These are phyloP conservation scores for Telmatherina bonti DNA, from an alignment of 2,797 vertebrate genomes.

Conservation along the genomic window DNA sequence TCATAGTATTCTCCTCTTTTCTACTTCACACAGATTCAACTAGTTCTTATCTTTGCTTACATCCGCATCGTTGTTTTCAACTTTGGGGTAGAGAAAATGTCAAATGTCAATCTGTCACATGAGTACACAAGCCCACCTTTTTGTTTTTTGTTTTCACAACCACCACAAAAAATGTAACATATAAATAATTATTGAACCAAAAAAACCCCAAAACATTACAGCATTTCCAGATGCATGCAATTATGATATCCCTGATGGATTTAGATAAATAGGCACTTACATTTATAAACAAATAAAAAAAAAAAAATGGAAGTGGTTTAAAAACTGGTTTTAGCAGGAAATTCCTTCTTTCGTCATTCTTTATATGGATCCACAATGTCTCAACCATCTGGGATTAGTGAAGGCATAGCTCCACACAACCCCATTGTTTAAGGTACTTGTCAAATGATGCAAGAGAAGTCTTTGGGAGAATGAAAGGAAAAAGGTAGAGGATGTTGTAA, in stretches of 20 bases:
- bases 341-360: conserved; percentile 30
- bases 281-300: conserved; percentile 5
- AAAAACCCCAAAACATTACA: background rate
- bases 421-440: conserved; percentile 51
- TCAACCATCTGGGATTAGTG: conserved; percentile 36
- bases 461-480: conserved; percentile 54
- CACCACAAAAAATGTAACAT: background rate
- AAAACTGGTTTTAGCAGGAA: conserved; percentile 20
- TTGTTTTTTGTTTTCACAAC: conserved; percentile 1
- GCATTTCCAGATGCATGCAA: background rate
- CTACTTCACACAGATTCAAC: conserved; percentile 3
- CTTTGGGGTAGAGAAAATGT: background rate
- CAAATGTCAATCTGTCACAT: conserved; percentile 3
- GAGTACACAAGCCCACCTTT: background rate
- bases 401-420: conserved; percentile 31
- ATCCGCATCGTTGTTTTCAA: background rate
- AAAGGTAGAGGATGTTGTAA: conserved; percentile 67
- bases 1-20: background rate
- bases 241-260: background rate
- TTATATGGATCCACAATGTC: conserved; percentile 34
- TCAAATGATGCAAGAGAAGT: conserved; percentile 51
- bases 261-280: background rate
- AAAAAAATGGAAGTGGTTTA: conserved; percentile 27
- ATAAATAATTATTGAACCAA: conserved; percentile 5
- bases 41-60: conserved; percentile 19